Evolutionary conservation across 2,888 invertebrate species (phyloP), one percentile per base, ranked within the genome.

Genomic region (Dicycla oo): DNA sequence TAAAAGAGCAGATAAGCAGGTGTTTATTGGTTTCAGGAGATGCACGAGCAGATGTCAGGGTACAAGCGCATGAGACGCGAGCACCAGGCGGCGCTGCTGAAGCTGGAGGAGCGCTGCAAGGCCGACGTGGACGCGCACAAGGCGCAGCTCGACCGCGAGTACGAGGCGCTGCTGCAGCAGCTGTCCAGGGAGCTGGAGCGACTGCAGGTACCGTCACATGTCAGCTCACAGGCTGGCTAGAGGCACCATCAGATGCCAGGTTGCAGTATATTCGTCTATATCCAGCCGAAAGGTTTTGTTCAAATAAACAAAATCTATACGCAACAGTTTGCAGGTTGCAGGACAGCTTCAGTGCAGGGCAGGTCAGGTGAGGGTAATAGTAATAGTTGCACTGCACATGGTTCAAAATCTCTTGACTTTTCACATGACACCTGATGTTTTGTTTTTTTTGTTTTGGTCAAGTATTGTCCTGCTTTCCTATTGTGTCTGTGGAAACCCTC

Each of bases 1-100:
- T 34, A 34, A 34, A 53, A 54, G 57, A 40, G 51, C 49, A 53
- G 80, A 67, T 83, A 67, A 80, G 80, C 80, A 80, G 83, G 75
- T 63, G 15, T 70, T 49, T 43, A 64, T 82, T 82, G 56, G 69
- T 81, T 85, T 34, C 98, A 99, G 96, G 99, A 99, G 95, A 99
- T 99, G 98, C 98, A 99, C 95, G 99, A 99, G 94, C 99, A 99
- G 96, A 99, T 99, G 99, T 98, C 99, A 68, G 99, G 99, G 34
- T 99, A 99, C 96, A 99, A 99, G 95, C 97, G 99, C 82, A 99
- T 99, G 98, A 97, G 99, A 80, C 97, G 99, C 82, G 99, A 99
- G 93, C 99, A 99, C 94, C 99, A 99, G 94, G 98, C 99, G 85
- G 99, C 99, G 84, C 96, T 99, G 89, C 96, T 98, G 63, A 98